phyloP scores from a whole-genome alignment of 2,797 vertebrate genomes.

The Furcifer pardalis region DNA sequence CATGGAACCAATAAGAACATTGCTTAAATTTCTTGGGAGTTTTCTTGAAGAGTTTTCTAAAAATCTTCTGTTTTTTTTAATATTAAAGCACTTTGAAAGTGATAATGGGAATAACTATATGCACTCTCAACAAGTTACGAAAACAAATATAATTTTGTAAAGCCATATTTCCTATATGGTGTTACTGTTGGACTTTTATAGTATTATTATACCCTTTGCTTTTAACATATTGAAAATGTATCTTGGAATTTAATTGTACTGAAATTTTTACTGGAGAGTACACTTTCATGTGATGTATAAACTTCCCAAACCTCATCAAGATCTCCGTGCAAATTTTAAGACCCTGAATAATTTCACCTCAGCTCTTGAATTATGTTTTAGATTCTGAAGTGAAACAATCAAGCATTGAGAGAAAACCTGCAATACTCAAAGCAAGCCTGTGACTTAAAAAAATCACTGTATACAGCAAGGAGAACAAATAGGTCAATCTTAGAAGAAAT shows the following conservation, averaged over 20 bases:
- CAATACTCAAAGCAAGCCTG: neutral
- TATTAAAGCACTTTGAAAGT: conserved; percentile 16
- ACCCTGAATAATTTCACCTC: no score
- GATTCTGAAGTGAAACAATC: neutral
- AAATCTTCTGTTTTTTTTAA: neutral
- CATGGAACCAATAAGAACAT: neutral
- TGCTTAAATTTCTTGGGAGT: neutral
- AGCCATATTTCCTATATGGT: neutral
- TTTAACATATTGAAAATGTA: accelerated
- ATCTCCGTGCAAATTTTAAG: neutral
- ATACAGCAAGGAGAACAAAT: no score
- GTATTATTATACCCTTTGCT: neutral
- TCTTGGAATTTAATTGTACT: neutral
- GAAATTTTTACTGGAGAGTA: neutral
- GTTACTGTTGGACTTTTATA: accelerated
- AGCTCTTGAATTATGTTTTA: neutral
- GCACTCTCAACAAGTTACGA: neutral
- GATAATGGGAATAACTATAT: neutral
- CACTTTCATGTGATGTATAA: neutral
- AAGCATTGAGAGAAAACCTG: neutral
- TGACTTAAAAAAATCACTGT: neutral
- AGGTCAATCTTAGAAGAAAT: no score
- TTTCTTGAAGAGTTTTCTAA: neutral
- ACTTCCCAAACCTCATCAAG: neutral
- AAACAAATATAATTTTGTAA: neutral